Percentiles rank a stretch among this genome's conserved stretches.
These are phyloP conservation scores for Poeciliopsis gracilis DNA, from an alignment of 2,797 vertebrate species.

Conservation along the genomic window DNA sequence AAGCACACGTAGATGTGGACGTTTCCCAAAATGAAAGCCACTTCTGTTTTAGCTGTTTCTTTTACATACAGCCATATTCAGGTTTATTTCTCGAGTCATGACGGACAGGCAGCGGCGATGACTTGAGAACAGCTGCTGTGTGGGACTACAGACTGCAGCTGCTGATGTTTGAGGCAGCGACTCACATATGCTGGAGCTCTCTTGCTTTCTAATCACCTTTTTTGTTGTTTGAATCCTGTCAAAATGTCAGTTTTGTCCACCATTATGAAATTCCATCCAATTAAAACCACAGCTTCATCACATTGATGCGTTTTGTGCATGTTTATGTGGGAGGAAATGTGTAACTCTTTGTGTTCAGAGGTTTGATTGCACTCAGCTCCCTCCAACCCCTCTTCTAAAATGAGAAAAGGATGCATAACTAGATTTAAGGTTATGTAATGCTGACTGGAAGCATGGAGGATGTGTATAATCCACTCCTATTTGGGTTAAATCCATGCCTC, in stretches of 20 bases:
- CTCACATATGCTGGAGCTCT: conserved; percentile 44
- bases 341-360: conserved; percentile 49
- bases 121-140: conserved; percentile 60
- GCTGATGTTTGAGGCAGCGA: conserved; percentile 54
- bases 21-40: conserved; percentile 16
- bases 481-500: conserved; percentile 78
- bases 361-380: conserved; percentile 35
- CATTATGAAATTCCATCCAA: neutral
- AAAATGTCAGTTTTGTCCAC: conserved; percentile 11
- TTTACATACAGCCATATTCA: conserved; percentile 18
- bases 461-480: conserved; percentile 79
- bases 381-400: conserved; percentile 51
- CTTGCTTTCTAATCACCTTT: conserved; percentile 23
- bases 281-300: conserved; percentile 5
- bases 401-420: conserved; percentile 76
- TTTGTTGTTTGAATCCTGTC: conserved; percentile 24
- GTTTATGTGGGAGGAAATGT: conserved; percentile 26
- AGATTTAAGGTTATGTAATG: conserved; percentile 82
- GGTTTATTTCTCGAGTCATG: conserved; percentile 37
- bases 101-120: conserved; percentile 55
- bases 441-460: conserved; percentile 69
- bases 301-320: neutral
- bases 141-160: conserved; percentile 57
- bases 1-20: conserved; percentile 14
- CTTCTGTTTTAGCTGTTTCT: conserved; percentile 24